Conservation (phyloP, 2,113 vertebrate species). For the Malurus cyaneus region DNA sequence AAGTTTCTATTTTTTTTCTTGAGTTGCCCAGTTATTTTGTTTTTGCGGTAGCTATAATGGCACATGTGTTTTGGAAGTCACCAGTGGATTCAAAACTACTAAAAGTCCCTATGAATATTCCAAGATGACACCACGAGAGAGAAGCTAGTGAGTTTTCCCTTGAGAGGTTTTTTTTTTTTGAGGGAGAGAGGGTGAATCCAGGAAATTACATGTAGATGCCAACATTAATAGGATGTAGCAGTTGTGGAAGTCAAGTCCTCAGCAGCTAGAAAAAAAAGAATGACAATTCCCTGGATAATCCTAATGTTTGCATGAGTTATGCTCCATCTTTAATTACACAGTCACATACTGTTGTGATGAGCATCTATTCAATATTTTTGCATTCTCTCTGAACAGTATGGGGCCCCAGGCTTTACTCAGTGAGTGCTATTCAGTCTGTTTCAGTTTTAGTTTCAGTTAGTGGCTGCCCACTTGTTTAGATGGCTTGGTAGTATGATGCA, state of each 20-base stretch:
- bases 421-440: not conserved
- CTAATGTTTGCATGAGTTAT: not conserved
- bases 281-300: not conserved
- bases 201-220: not conserved
- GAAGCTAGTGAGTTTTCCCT: not conserved
- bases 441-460: not conserved
- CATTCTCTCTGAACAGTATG: not conserved
- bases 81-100: not conserved
- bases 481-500: not conserved
- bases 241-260: not conserved
- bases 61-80: not conserved
- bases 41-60: not conserved
- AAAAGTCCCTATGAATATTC: not conserved
- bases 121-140: not conserved
- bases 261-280: slow-evolving; percentile 1
- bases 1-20: not conserved
- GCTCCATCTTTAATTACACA: slow-evolving; percentile 14
- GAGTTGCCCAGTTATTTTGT: not conserved
- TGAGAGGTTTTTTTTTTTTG: not conserved
- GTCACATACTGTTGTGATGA: not conserved
- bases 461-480: not conserved
- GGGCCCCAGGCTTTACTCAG: not conserved
- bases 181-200: not conserved
- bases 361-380: not conserved
- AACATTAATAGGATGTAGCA: not conserved